phyloP scores from a whole-genome alignment of 2,888 invertebrate genomes.

The Ochropleura plecta region DNA sequence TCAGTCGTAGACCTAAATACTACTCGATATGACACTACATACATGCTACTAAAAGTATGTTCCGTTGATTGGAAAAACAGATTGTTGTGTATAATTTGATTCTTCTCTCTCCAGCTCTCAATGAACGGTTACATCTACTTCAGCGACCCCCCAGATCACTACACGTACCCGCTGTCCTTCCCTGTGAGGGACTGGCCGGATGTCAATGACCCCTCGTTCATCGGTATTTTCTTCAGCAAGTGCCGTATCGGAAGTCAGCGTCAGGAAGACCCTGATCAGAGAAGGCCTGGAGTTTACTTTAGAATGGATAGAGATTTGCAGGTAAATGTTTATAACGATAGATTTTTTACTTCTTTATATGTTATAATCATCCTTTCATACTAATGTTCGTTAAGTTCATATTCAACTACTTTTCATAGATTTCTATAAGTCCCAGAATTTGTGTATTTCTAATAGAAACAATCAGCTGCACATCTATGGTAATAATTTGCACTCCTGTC shows the following conservation, averaged over 20 bases:
- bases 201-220: slow-evolving; percentile 97
- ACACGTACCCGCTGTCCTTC: slow-evolving; percentile 96
- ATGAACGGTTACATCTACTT: slow-evolving; percentile 96
- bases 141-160: slow-evolving; percentile 96
- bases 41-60: neutral
- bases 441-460: no score
- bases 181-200: slow-evolving; percentile 96
- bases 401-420: neutral
- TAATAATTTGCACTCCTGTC: neutral
- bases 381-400: neutral
- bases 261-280: slow-evolving; percentile 93
- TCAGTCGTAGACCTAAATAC: no score
- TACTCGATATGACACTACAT: neutral
- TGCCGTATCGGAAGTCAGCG: slow-evolving; percentile 94
- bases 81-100: neutral
- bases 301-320: slow-evolving; percentile 91
- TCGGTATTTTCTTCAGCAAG: slow-evolving; percentile 98
- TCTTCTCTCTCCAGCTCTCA: slow-evolving; percentile 91
- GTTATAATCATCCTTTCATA: neutral
- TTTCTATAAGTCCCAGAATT: neutral
- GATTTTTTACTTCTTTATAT: neutral
- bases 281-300: slow-evolving; percentile 96
- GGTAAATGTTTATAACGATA: slow-evolving; percentile 65
- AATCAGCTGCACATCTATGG: neutral
- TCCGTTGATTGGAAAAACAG: neutral